Conservation (phyloP, 1,140 invertebrate genomes). For the Medauroidea extradentata region DNA sequence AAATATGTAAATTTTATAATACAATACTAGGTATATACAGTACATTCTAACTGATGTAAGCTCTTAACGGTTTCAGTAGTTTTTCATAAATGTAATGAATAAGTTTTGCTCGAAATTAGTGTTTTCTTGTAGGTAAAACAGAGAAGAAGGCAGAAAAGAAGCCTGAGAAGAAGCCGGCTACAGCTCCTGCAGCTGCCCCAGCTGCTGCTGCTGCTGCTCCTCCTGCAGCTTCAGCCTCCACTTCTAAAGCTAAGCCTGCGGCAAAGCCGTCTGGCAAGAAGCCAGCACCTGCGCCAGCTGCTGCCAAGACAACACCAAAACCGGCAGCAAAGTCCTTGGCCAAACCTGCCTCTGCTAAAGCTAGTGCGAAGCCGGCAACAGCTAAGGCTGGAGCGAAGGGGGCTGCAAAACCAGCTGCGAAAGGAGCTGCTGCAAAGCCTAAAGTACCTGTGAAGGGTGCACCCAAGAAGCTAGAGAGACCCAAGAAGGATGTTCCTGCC, state of each 20-base stretch:
- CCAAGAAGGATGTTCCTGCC: conserved; percentile 28
- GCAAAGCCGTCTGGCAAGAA: conserved; percentile 22
- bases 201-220: conserved; percentile 11
- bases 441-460: conserved; percentile 46
- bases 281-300: conserved; percentile 12
- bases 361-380: conserved; percentile 45
- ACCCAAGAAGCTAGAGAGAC: conserved; percentile 29
- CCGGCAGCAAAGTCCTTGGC: conserved; percentile 24
- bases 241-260: conserved; percentile 31
- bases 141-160: conserved; percentile 24
- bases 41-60: no score
- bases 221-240: conserved; percentile 35
- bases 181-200: conserved; percentile 49
- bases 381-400: conserved; percentile 45
- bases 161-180: conserved; percentile 44
- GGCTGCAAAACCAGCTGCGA: conserved; percentile 52
- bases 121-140: neutral
- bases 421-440: conserved; percentile 49
- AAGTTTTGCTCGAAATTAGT: no score
- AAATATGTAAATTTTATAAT: no score
- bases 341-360: conserved; percentile 46
- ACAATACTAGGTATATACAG: no score
- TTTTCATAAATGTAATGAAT: no score
- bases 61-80: no score
- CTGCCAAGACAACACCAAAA: conserved; percentile 28